Percentiles rank a stretch among this genome's conserved stretches.
Conservation (phyloP, 1,140 invertebrate species). For the Cotesia chilonis region DNA sequence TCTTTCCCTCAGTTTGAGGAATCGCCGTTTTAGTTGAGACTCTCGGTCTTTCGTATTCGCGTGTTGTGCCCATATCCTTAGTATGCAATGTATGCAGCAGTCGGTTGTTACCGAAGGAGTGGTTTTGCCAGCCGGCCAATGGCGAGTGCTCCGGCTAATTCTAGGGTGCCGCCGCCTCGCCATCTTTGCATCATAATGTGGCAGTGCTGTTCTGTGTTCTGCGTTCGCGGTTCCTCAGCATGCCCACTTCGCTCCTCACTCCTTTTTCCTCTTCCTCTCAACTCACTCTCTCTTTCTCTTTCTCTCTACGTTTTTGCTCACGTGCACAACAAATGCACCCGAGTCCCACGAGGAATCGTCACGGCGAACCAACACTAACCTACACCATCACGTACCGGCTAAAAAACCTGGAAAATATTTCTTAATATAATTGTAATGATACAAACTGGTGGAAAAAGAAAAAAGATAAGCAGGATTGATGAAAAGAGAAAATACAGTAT, state of each 20-base stretch:
- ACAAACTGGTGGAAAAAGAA: too few relatives aligned
- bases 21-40: slow-evolving; percentile 42
- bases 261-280: slow-evolving; percentile 16
- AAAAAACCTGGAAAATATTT: slow-evolving; percentile 36
- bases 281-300: slow-evolving; percentile 33
- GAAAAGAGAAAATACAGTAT: slow-evolving; percentile 33
- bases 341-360: slow-evolving; percentile 39
- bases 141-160: slow-evolving; percentile 66
- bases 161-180: slow-evolving; percentile 65
- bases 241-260: slow-evolving; percentile 36
- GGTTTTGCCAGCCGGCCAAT: slow-evolving; percentile 64
- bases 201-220: slow-evolving; percentile 20
- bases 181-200: slow-evolving; percentile 67
- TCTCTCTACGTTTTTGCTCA: slow-evolving; percentile 22
- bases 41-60: slow-evolving; percentile 57
- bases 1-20: slow-evolving; percentile 18
- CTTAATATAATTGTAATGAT: too few relatives aligned
- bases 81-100: slow-evolving; percentile 64
- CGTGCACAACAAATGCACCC: neutral
- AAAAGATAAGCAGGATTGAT: too few relatives aligned
- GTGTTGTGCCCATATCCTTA: slow-evolving; percentile 57
- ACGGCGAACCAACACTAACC: neutral
- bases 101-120: slow-evolving; percentile 67
- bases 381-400: too few relatives aligned
- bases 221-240: slow-evolving; percentile 51